phyloP scores from a whole-genome alignment of 2,797 vertebrate genomes.

The Mionectes olivaceus region DNA sequence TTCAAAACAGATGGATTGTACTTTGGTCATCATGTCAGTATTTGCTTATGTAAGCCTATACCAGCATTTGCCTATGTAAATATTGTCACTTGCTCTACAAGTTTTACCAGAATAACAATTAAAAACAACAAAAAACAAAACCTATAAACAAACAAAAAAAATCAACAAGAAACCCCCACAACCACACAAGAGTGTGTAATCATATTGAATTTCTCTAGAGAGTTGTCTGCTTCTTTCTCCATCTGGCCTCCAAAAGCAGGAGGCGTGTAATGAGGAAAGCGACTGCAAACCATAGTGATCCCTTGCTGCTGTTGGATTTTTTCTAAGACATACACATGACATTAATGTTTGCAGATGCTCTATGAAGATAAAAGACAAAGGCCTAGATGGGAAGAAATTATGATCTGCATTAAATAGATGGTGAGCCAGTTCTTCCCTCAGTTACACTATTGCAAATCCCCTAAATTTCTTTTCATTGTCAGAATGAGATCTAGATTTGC shows the following conservation, averaged over 20 bases:
- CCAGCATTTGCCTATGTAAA: background rate
- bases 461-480: background rate
- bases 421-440: background rate
- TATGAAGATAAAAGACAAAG: background rate
- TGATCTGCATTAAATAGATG: background rate
- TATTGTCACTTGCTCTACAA: background rate
- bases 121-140: background rate
- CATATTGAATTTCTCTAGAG: background rate
- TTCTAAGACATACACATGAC: background rate
- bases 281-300: background rate
- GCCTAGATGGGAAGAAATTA: background rate
- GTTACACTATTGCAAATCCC: background rate
- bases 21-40: background rate
- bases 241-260: background rate
- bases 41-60: background rate
- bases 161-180: background rate
- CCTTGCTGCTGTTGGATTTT: background rate
- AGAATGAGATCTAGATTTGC: background rate
- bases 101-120: background rate
- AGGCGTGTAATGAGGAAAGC: background rate
- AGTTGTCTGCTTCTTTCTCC: background rate
- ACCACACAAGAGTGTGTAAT: background rate
- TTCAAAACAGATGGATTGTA: background rate
- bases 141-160: background rate
- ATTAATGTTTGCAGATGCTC: constrained; percentile 5